phyloP scores from a whole-genome alignment of 2,888 invertebrate genomes.

The Limnephilus auricula region DNA sequence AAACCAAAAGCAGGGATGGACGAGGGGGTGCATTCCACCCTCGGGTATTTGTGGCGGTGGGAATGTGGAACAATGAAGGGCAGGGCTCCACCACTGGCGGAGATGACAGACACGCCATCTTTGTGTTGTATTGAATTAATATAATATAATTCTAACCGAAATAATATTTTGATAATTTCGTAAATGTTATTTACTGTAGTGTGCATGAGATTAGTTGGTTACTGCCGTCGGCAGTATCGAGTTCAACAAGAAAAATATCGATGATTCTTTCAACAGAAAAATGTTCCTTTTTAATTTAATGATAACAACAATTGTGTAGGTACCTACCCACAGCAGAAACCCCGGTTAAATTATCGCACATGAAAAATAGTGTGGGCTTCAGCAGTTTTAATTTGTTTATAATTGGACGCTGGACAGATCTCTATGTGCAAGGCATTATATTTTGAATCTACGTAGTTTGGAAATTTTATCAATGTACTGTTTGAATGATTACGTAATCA shows the following conservation, averaged over 20 bases:
- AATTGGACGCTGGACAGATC: no score
- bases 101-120: slow-evolving; percentile 36
- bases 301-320: no score
- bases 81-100: neutral
- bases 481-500: no score
- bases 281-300: neutral
- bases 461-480: no score
- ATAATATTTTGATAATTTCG: neutral
- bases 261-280: neutral
- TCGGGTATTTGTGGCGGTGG: slow-evolving; percentile 19
- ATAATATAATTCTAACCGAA: neutral
- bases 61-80: slow-evolving; percentile 48
- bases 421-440: no score
- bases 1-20: slow-evolving; percentile 31
- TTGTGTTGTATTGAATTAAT: slow-evolving; percentile 13
- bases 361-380: no score
- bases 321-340: no score
- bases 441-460: no score
- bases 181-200: neutral
- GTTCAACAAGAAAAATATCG: neutral
- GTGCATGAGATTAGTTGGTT: neutral
- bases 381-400: no score
- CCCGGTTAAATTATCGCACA: no score
- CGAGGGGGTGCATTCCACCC: slow-evolving; percentile 41
- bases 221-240: neutral